These are phyloP conservation scores for Eretmocerus hayati DNA, from an alignment of 2,888 invertebrate species.

Conservation along the genomic window DNA sequence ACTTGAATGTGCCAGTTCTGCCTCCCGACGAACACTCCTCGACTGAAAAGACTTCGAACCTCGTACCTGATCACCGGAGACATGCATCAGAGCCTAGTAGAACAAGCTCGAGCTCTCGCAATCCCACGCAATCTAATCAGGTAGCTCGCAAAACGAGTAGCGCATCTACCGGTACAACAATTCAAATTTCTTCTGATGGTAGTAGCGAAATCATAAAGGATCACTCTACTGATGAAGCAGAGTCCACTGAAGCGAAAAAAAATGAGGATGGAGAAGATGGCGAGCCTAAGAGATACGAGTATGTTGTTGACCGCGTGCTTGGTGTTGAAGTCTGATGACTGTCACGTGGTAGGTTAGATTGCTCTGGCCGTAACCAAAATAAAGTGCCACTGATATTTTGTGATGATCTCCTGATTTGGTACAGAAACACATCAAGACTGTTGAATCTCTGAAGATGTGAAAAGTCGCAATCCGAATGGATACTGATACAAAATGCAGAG, in stretches of 20 bases:
- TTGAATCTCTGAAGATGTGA: no score
- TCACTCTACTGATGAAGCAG: constrained; percentile 40
- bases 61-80: constrained; percentile 32
- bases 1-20: constrained; percentile 67
- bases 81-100: constrained; percentile 36
- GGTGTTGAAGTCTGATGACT: constrained; percentile 74
- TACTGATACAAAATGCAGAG: no score
- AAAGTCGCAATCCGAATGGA: no score
- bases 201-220: constrained; percentile 23
- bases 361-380: not conserved
- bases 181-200: constrained; percentile 1
- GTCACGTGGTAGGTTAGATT: not conserved
- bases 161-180: not conserved
- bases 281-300: constrained; percentile 62
- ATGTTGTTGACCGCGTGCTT: constrained; percentile 74
- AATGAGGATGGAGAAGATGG: constrained; percentile 30
- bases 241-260: constrained; percentile 12
- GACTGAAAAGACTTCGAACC: constrained; percentile 13
- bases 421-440: no score
- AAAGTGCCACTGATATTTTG: no score
- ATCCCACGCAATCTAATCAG: constrained; percentile 4
- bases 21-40: constrained; percentile 56
- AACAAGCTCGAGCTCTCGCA: constrained; percentile 16
- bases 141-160: constrained; percentile 15
- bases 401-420: no score